Percentiles rank a stretch among this genome's conserved stretches.
phyloP scores from a whole-genome alignment of 2,113 vertebrate genomes.

The Toxotes jaculatrix region DNA sequence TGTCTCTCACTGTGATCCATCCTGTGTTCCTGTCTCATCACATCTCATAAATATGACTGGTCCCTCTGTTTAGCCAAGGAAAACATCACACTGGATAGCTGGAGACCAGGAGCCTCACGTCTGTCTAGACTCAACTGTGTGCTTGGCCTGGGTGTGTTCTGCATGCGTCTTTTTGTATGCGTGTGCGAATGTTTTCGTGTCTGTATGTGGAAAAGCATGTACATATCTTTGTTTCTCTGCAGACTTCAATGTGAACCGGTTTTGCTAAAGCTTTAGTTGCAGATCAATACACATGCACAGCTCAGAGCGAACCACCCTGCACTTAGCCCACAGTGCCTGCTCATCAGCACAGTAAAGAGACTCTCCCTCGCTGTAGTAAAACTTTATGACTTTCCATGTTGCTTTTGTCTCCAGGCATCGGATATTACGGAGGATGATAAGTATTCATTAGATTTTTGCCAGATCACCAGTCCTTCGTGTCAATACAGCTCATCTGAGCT shows the following conservation, averaged over 20 bases:
- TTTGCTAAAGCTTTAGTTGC: constrained; percentile 19
- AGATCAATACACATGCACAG: constrained; percentile 60
- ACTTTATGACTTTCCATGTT: constrained; percentile 79
- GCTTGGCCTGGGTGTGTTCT: constrained; percentile 6
- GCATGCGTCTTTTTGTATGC: constrained; percentile 22
- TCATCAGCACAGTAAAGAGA: constrained; percentile 81
- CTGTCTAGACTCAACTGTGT: constrained; percentile 54
- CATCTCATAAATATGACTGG: constrained; percentile 58
- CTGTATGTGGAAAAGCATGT: neutral
- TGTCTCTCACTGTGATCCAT: constrained; percentile 48
- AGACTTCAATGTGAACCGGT: constrained; percentile 24
- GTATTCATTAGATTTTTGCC: constrained; percentile 79
- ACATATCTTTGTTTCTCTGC: constrained; percentile 27
- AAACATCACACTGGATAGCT: constrained; percentile 51
- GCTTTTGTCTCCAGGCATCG: constrained; percentile 79
- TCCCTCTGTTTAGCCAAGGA: constrained; percentile 62
- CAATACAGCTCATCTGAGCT: constrained; percentile 79
- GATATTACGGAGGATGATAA: constrained; percentile 78
- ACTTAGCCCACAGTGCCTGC: constrained; percentile 64
- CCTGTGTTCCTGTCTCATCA: constrained; percentile 58
- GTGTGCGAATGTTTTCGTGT: constrained; percentile 18
- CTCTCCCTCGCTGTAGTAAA: constrained; percentile 79
- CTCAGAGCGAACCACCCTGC: constrained; percentile 41
- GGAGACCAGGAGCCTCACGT: constrained; percentile 51
- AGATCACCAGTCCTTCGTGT: constrained; percentile 76